Conservation (phyloP, 2,888 invertebrate genomes). For the Epistrophe eligans region DNA sequence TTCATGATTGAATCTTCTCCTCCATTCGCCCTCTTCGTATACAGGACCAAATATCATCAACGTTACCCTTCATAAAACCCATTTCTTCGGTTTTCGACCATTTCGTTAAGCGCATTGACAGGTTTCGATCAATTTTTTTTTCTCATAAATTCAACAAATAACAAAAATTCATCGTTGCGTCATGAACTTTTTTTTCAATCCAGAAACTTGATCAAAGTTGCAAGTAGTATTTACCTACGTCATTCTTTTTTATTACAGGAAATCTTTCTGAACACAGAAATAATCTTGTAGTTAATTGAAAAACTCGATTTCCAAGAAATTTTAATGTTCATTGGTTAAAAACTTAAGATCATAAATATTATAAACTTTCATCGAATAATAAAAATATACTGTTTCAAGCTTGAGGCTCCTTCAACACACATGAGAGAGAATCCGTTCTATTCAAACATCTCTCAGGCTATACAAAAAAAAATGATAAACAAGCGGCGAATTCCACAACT, state of each 20-base stretch:
- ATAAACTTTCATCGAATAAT: neutral
- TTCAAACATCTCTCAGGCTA: conserved; percentile 1
- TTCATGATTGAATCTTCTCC: too few relatives aligned
- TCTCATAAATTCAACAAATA: too few relatives aligned
- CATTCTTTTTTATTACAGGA: neutral
- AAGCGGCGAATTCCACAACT: conserved; percentile 11
- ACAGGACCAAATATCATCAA: too few relatives aligned
- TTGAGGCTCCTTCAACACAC: neutral
- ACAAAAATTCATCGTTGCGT: too few relatives aligned
- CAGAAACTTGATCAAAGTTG: too few relatives aligned
- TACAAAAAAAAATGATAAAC: neutral
- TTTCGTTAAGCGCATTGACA: too few relatives aligned
- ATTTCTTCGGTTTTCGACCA: too few relatives aligned
- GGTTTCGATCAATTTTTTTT: too few relatives aligned
- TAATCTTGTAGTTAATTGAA: neutral
- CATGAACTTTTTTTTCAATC: too few relatives aligned
- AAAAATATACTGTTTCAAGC: neutral
- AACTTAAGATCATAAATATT: conserved; percentile 5
- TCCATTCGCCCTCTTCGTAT: too few relatives aligned
- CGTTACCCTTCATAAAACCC: too few relatives aligned
- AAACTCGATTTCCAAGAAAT: neutral
- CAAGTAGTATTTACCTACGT: too few relatives aligned
- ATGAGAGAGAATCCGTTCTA: neutral
- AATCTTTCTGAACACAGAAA: neutral
- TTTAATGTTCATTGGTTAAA: neutral